phyloP scores from a whole-genome alignment of 1,140 invertebrate genomes.

The Bombus confusus region DNA sequence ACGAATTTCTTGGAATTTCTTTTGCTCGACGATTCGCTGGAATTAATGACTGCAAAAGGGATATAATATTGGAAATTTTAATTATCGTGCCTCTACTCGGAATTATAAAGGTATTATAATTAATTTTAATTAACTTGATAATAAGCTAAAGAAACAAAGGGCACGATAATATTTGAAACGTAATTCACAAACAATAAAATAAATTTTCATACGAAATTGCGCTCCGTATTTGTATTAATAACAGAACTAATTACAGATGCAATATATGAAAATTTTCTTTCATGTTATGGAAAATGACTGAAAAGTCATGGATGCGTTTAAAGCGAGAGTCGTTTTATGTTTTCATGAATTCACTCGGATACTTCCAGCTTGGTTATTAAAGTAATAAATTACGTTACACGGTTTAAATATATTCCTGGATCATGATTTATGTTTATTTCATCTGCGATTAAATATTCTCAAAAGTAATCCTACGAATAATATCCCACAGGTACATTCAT shows the following conservation, averaged over 20 bases:
- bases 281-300: neutral
- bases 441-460: neutral
- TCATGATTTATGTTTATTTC: constrained; percentile 11
- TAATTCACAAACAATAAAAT: too few species aligned
- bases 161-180: neutral
- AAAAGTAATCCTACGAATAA: neutral
- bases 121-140: neutral
- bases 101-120: neutral
- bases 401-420: neutral
- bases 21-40: neutral
- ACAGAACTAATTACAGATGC: neutral
- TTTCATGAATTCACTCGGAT: neutral
- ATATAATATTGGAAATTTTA: neutral
- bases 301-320: neutral
- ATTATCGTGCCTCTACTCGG: neutral
- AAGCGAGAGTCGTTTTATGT: neutral
- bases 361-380: neutral
- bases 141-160: neutral
- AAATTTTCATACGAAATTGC: neutral
- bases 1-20: neutral
- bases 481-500: neutral
- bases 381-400: neutral
- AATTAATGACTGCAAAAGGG: neutral
- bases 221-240: neutral
- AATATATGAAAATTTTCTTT: neutral